Base-by-base conservation (phyloP, 2,888 invertebrate genomes). In the Dryococelus australis region DNA sequence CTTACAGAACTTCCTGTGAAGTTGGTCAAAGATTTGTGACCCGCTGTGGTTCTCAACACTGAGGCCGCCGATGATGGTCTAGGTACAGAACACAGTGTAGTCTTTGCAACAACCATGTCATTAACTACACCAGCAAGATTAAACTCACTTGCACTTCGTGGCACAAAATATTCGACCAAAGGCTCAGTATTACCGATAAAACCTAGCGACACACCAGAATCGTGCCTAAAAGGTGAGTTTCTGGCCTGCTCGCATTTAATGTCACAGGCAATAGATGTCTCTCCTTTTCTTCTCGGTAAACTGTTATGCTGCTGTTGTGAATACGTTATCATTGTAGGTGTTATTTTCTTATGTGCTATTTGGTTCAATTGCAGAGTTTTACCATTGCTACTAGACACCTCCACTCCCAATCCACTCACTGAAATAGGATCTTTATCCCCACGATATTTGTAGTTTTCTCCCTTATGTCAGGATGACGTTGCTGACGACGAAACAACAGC, bases 81-180 rank as follows among this genome's bases (percentile, higher is more conserved):
- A 6, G 87, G 88, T 91, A 91, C 89, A 1, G 93, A 93, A 9
- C 93, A 93, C 13, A 84, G 35, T 24, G 81, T 53, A 24, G 81
- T 47, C 10, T 43, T 81, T 0, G 93, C 93, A 65, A 94, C 91
- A 27, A 93, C 93, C 87, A 94, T 92, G 90, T 95, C 94, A 86
- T 94, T 93, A 13, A 95, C 94, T 0, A 93, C 91, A 79, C 96
- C 95, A 0, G 95, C 94, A 87, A 97, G 92, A 91, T 97, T 96
- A 91, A 97, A 97, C 91, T 97, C 97, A 92, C 97, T 97, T 88
- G 97, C 94, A 92, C 97, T 97, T 88, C 97, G 94, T 88, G 97
- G 97, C 89, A 97, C 97, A 92, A 97, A 97, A 92, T 97, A 97
- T 91, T 97, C 97, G 88, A 96, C 93, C 89, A 96, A 94, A 85